Percentiles rank a stretch among this genome's conserved stretches.
Evolutionary conservation across 2,797 vertebrate genomes (phyloP).

Genomic region (Cryptoblepharus egeriae): DNA sequence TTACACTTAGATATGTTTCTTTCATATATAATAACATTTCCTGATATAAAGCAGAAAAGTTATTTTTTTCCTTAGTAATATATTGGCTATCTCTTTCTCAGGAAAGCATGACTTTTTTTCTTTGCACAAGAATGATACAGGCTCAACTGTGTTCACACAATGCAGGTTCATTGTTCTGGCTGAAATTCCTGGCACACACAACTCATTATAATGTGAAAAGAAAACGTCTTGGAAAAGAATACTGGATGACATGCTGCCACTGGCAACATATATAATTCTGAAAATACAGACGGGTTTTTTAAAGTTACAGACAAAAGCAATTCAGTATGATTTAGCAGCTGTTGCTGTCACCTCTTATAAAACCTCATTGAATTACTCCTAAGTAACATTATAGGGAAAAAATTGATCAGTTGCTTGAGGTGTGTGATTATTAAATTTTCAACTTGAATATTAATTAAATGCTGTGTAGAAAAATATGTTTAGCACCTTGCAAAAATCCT

Average conservation of each 20-base stretch:
- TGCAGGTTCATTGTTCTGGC: slow-evolving; percentile 41
- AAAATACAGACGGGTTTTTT: slow-evolving; percentile 27
- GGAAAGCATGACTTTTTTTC: slow-evolving; percentile 41
- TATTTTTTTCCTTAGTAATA: slow-evolving; percentile 28
- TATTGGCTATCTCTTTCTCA: slow-evolving; percentile 33
- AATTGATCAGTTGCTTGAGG: slow-evolving; percentile 5
- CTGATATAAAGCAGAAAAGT: slow-evolving; percentile 7
- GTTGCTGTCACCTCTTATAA: slow-evolving; percentile 40
- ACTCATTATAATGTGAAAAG: slow-evolving; percentile 42
- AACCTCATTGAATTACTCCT: neutral
- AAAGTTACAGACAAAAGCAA: slow-evolving; percentile 37
- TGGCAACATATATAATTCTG: slow-evolving; percentile 29
- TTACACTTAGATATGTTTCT: neutral
- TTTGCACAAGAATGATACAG: slow-evolving; percentile 24
- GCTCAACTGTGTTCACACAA: slow-evolving; percentile 30
- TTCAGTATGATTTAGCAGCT: neutral
- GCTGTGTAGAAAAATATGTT: neutral
- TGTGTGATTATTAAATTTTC: slow-evolving; percentile 6
- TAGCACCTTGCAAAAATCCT: neutral
- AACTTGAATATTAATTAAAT: slow-evolving; percentile 4
- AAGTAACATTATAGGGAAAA: neutral
- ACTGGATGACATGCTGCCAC: slow-evolving; percentile 41
- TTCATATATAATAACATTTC: slow-evolving; percentile 11
- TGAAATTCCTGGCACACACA: slow-evolving; percentile 42
- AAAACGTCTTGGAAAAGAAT: slow-evolving; percentile 40